Percentiles rank a stretch among this genome's conserved stretches.
Evolutionary conservation across 2,113 vertebrate genomes (phyloP).

Genomic region (Aptenodytes patagonicus): DNA sequence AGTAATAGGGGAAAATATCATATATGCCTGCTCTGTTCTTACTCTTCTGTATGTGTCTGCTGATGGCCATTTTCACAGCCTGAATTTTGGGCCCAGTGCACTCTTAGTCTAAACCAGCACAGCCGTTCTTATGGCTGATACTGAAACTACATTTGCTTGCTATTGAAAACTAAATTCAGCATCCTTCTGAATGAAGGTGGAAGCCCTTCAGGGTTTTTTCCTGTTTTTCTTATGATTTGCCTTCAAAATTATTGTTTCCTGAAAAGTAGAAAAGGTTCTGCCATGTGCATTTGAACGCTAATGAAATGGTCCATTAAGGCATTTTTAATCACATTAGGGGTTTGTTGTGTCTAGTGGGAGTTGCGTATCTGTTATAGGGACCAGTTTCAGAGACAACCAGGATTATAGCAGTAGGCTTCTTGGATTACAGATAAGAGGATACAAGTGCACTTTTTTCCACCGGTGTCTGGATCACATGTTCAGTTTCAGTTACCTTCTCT

Average conservation of each 20-base stretch:
- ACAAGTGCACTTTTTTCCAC: background rate
- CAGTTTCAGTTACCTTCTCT: background rate
- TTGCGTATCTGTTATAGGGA: background rate
- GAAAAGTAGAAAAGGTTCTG: background rate
- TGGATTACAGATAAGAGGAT: background rate
- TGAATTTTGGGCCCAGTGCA: background rate
- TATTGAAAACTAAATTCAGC: background rate
- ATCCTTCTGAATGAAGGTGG: background rate
- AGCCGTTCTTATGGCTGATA: background rate
- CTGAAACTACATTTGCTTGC: background rate
- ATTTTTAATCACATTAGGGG: slow-evolving; percentile 11
- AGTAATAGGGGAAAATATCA: background rate
- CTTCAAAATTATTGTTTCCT: background rate
- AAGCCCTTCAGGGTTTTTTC: background rate
- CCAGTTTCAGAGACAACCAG: background rate
- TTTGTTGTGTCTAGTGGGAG: slow-evolving; percentile 9
- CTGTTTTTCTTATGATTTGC: background rate
- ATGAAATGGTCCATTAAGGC: background rate
- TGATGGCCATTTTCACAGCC: background rate
- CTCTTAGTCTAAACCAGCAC: background rate
- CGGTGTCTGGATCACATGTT: background rate
- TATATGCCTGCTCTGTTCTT: background rate
- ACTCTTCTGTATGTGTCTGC: background rate
- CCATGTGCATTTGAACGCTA: background rate
- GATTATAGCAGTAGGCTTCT: background rate